Percentiles rank a stretch among this genome's conserved stretches.
These are phyloP conservation scores for Syrrhaptes paradoxus DNA, from an alignment of 2,113 vertebrate species.

Conservation along the genomic window DNA sequence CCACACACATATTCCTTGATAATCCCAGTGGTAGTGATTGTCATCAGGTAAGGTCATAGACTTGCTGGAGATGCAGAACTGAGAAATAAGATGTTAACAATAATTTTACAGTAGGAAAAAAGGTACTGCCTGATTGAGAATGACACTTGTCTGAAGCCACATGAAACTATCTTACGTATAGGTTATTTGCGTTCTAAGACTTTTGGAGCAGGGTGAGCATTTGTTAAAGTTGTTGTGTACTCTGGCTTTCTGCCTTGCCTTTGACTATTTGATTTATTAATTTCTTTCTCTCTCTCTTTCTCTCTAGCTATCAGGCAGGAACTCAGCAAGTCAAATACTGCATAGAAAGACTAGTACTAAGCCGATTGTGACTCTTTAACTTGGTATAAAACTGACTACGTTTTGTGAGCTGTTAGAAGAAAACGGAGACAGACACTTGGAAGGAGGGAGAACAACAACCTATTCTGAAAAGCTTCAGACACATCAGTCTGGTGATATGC, in stretches of 20 bases:
- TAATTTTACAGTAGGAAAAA: too few relatives aligned
- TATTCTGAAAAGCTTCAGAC: conserved; percentile 72
- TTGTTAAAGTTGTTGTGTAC: neutral
- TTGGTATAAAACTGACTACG: conserved; percentile 74
- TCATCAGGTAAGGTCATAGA: neutral
- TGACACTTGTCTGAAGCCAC: neutral
- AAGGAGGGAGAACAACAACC: conserved; percentile 66
- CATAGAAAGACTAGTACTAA: conserved; percentile 80
- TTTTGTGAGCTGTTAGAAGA: conserved; percentile 76
- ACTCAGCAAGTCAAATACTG: conserved; percentile 91
- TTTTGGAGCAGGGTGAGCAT: neutral
- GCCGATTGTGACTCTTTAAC: conserved; percentile 72
- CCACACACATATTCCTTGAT: neutral
- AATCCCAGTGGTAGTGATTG: neutral
- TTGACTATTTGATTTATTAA: neutral
- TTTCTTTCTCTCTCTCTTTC: neutral
- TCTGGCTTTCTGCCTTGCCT: neutral
- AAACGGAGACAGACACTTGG: conserved; percentile 70
- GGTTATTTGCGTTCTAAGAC: neutral
- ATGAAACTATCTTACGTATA: rapidly evolving
- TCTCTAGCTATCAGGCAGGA: conserved; percentile 94
- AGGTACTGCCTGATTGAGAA: neutral
- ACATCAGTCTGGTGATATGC: conserved; percentile 69
- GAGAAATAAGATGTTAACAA: neutral
- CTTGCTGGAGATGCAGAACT: neutral